Percentiles rank a stretch among this genome's conserved stretches.
Conservation (phyloP, 2,113 vertebrate genomes). For the Todiramphus saurophagus region DNA sequence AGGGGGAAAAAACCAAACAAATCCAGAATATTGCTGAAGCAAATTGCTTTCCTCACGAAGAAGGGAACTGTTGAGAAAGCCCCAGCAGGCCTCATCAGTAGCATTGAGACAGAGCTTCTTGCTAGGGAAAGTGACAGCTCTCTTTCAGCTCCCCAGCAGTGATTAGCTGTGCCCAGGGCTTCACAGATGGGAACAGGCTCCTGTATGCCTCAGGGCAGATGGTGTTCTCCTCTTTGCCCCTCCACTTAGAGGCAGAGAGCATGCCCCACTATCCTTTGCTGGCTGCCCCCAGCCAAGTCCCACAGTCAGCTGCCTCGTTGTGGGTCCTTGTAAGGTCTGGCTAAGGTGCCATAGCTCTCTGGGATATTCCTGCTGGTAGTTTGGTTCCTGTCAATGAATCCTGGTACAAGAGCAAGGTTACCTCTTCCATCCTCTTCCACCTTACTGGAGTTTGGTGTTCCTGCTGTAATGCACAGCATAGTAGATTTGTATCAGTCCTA, state of each 20-base stretch:
- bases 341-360: background rate
- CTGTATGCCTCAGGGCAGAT: fast-evolving
- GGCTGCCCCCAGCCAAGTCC: background rate
- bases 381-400: background rate
- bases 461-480: background rate
- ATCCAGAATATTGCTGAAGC: background rate
- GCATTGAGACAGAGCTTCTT: background rate
- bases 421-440: background rate
- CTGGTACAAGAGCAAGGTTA: background rate
- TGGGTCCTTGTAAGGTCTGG: background rate
- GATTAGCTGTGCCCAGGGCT: background rate
- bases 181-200: background rate
- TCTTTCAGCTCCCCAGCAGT: background rate
- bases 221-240: background rate
- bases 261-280: background rate
- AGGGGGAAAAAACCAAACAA: background rate
- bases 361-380: background rate
- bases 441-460: background rate
- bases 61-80: background rate
- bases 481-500: background rate
- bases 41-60: background rate
- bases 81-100: background rate
- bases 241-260: background rate
- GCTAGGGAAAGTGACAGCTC: background rate
- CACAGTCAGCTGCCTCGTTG: background rate